Percentiles rank a stretch among this genome's conserved stretches.
Conservation (phyloP, 2,797 vertebrate species). For the Cossypha niveicapilla region DNA sequence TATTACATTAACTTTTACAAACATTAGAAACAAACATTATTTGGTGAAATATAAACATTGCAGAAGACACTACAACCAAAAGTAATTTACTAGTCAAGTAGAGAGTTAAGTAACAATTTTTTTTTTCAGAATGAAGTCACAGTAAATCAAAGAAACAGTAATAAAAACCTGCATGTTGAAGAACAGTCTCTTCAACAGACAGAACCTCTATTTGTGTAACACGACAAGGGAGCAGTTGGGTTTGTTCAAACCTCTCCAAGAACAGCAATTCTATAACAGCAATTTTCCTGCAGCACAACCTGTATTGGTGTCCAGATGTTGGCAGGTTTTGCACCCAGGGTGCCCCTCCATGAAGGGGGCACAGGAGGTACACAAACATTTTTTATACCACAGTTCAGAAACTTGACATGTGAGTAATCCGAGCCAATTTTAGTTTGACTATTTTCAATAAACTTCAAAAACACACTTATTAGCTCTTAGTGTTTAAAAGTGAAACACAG, state of each 20-base stretch:
- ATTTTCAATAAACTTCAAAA: neutral
- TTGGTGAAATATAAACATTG: slow-evolving; percentile 10
- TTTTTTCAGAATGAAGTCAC: neutral
- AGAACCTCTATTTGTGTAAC: neutral
- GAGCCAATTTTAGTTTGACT: neutral
- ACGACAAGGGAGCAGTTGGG: neutral
- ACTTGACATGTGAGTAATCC: rapidly evolving
- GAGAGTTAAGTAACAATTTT: neutral
- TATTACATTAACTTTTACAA: neutral
- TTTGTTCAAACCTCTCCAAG: neutral
- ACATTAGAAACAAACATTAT: slow-evolving; percentile 33
- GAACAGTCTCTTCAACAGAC: neutral
- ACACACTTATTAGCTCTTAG: neutral
- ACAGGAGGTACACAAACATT: neutral
- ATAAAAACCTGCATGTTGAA: neutral
- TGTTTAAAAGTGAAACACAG: neutral
- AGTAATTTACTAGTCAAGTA: neutral
- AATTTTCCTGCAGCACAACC: neutral
- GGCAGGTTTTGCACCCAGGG: neutral
- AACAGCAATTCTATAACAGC: neutral
- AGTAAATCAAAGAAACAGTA: neutral
- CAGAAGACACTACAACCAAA: slow-evolving; percentile 12
- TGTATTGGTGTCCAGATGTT: neutral
- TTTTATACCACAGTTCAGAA: neutral
- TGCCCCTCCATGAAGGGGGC: neutral